Evolutionary conservation across 2,888 invertebrate species (phyloP).

Genomic region (Ptilodon capucinus): DNA sequence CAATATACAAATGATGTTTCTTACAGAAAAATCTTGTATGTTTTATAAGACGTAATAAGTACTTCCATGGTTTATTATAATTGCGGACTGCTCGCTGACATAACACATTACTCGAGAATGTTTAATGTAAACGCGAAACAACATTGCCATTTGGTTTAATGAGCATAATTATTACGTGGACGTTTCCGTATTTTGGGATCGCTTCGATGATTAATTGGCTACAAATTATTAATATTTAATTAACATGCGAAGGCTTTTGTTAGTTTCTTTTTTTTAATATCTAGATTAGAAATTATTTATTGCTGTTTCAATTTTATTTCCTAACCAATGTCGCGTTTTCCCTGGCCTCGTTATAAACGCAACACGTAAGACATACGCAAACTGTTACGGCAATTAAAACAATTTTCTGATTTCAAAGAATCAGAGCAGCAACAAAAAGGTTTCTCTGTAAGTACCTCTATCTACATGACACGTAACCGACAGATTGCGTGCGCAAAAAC

Average conservation of each 20-base stretch:
- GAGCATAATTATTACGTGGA: slow-evolving; percentile 14
- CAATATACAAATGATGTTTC: slow-evolving; percentile 9
- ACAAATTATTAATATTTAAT: slow-evolving; percentile 8
- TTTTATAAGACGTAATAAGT: background rate
- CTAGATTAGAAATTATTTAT: slow-evolving; percentile 9
- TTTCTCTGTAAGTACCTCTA: slow-evolving; percentile 43
- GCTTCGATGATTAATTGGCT: slow-evolving; percentile 17
- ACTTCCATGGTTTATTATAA: slow-evolving; percentile 7
- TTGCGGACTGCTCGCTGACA: slow-evolving; percentile 5
- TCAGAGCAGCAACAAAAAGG: slow-evolving; percentile 46
- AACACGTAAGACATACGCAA: slow-evolving; percentile 14
- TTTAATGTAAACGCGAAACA: slow-evolving; percentile 1
- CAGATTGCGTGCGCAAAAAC: slow-evolving; percentile 69
- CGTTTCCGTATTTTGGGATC: slow-evolving; percentile 14
- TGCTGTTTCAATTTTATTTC: slow-evolving; percentile 3
- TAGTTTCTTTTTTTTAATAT: slow-evolving; percentile 11
- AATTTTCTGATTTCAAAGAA: slow-evolving; percentile 51
- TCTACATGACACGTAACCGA: slow-evolving; percentile 49
- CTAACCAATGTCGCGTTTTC: slow-evolving; percentile 6
- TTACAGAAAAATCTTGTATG: slow-evolving; percentile 9
- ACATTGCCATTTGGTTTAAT: slow-evolving; percentile 19
- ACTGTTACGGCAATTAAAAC: slow-evolving; percentile 30
- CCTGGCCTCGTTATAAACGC: background rate
- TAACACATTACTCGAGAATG: slow-evolving; percentile 19
- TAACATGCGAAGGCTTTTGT: slow-evolving; percentile 6